Evolutionary conservation across 2,888 invertebrate genomes (phyloP), one percentile per base, ranked within the genome.

Genomic region (Arge pagana): DNA sequence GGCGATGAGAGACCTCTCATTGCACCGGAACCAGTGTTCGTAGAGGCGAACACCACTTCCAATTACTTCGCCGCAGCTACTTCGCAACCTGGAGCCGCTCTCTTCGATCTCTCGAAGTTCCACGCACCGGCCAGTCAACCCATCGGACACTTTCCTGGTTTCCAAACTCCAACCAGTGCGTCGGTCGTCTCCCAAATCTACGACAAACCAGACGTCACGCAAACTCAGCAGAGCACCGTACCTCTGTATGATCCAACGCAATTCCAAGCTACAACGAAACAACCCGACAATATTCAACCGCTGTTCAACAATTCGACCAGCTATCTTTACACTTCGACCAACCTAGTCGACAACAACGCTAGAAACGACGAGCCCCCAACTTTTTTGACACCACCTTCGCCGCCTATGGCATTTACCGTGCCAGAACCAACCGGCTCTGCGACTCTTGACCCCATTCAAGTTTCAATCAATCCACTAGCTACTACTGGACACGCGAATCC

Each of bases 391-490:
- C 50, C 53, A 13, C 40, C 55, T 19, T 48, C 58, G 2, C 48
- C 56, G 37, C 53, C 58, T 26, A 56, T 64, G 50, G 54, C 63
- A 24, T 55, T 48, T 19, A 55, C 58, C 31, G 63, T 70, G 49
- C 73, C 71, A 6, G 73, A 76, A 56, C 65, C 67, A 0, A 68
- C 71, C 1, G 73, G 72, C 48, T 61, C 68, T 45, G 75, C 75
- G 6, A 76, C 72, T 13, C 57, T 76, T 16, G 73, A 58, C 57
- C 72, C 74, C 1, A 66, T 66, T 10, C 75, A 74, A 53, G 69
- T 68, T 62, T 72, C 73, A 8, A 59, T 66, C 15, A 72, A 63
- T 52, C 66, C 67, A 10, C 53, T 54, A 18, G 50, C 52, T 8
- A 24, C 7, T 8, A 10, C 19, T 33, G 45, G 45, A 45, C 18